phyloP scores from a whole-genome alignment of 2,797 vertebrate genomes.

The Aselliscus stoliczkanus region DNA sequence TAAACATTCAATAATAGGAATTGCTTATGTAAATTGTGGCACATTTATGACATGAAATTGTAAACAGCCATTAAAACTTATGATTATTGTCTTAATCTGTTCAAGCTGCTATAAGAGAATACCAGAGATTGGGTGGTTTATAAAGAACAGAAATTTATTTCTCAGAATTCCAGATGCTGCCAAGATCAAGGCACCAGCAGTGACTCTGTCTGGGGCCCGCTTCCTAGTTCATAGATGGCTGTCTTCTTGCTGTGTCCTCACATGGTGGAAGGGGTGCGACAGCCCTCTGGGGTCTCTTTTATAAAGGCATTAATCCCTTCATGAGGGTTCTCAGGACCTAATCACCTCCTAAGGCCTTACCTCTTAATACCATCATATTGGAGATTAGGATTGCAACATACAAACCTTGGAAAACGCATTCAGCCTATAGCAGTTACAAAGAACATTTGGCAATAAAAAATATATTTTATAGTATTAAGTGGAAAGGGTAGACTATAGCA shows the following conservation, averaged over 20 bases:
- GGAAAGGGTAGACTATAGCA: background rate
- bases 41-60: slow-evolving; percentile 19
- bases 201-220: background rate
- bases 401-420: background rate
- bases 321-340: background rate
- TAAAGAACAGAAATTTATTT: background rate
- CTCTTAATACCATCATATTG: background rate
- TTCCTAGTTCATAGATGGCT: background rate
- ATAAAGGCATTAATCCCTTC: background rate
- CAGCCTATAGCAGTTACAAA: background rate
- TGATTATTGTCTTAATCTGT: background rate
- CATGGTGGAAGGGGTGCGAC: background rate
- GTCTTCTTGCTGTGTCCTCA: background rate
- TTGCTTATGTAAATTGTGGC: background rate
- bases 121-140: background rate
- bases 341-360: background rate
- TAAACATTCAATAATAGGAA: background rate
- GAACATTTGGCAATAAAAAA: slow-evolving; percentile 29
- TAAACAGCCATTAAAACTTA: slow-evolving; percentile 36
- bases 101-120: background rate
- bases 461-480: background rate
- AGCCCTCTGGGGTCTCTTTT: background rate
- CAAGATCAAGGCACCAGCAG: background rate
- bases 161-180: background rate
- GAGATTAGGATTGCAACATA: background rate